phyloP scores from a whole-genome alignment of 2,888 invertebrate species.

The Drosophila subquinaria region DNA sequence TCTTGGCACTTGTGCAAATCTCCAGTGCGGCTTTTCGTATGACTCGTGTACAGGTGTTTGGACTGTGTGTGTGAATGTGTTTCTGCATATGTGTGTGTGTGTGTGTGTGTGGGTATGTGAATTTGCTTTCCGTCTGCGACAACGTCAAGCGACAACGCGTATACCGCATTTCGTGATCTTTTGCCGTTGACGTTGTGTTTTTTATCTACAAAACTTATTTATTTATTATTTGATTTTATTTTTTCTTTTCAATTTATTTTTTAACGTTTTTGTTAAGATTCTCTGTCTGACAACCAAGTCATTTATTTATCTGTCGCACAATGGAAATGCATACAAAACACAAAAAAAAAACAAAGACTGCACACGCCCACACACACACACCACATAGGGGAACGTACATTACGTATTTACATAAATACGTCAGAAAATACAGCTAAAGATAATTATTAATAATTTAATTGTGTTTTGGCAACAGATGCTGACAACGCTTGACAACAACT shows the following conservation, averaged over 20 bases:
- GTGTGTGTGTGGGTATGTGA: slow-evolving; percentile 39
- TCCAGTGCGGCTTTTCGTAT: slow-evolving; percentile 58
- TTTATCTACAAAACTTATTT: slow-evolving; percentile 62
- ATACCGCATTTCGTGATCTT: slow-evolving; percentile 77
- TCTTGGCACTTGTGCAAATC: slow-evolving; percentile 78
- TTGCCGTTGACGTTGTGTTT: slow-evolving; percentile 72
- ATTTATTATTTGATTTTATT: slow-evolving; percentile 52
- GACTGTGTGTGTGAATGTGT: not conserved
- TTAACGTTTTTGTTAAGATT: slow-evolving; percentile 38
- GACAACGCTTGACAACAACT: slow-evolving; percentile 65
- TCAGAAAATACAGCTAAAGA: slow-evolving; percentile 29
- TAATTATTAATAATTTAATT: slow-evolving; percentile 52
- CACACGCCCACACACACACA: slow-evolving; percentile 1
- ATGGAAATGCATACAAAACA: slow-evolving; percentile 55
- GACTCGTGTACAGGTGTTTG: slow-evolving; percentile 41
- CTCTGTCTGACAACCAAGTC: slow-evolving; percentile 52
- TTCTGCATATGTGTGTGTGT: slow-evolving; percentile 14
- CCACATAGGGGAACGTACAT: not conserved
- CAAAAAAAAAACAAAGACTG: not conserved
- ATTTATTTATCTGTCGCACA: slow-evolving; percentile 51
- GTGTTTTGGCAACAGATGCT: slow-evolving; percentile 47
- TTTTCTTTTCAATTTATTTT: slow-evolving; percentile 25
- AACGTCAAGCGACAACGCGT: slow-evolving; percentile 53
- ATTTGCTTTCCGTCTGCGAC: slow-evolving; percentile 74
- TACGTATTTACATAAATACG: slow-evolving; percentile 5